These are phyloP conservation scores for Podarcis lilfordi DNA, from an alignment of 2,797 vertebrate species.

Conservation along the genomic window DNA sequence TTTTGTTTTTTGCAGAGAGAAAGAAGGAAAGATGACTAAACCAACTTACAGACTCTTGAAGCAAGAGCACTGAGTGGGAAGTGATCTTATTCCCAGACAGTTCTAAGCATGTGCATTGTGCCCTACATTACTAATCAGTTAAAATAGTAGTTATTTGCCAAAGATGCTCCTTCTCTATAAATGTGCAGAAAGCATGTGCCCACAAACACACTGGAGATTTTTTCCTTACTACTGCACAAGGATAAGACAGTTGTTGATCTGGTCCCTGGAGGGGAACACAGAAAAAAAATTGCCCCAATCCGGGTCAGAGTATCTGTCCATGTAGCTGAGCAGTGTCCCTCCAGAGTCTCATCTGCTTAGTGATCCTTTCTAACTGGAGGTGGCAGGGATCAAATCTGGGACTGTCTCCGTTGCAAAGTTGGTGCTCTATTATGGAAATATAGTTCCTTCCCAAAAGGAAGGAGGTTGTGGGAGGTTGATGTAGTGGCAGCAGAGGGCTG, in stretches of 20 bases:
- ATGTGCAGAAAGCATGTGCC: neutral
- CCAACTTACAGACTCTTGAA: neutral
- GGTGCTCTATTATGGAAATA: neutral
- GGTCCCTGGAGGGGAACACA: too few relatives aligned
- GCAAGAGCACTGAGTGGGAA: neutral
- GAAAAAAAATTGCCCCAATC: too few relatives aligned
- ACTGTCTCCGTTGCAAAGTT: too few relatives aligned
- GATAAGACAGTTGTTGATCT: neutral
- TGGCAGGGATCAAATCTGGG: neutral
- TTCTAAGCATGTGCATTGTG: neutral
- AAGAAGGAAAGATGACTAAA: neutral
- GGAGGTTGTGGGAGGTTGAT: neutral
- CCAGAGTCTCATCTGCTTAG: neutral
- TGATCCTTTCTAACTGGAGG: neutral
- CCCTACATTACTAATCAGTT: neutral
- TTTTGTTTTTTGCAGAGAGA: neutral
- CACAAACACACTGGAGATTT: neutral
- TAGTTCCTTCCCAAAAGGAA: neutral
- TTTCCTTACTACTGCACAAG: neutral
- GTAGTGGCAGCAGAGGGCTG: too few relatives aligned
- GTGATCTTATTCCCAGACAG: neutral
- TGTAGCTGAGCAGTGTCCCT: neutral
- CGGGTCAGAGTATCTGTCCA: neutral
- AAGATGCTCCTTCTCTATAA: neutral
- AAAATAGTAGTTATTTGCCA: neutral